A percentile compares a stretch with the other conserved stretches of the same genome.
These are phyloP conservation scores for Lepus oiostolus DNA, from an alignment of 2,797 vertebrate genomes.

Conservation along the genomic window DNA sequence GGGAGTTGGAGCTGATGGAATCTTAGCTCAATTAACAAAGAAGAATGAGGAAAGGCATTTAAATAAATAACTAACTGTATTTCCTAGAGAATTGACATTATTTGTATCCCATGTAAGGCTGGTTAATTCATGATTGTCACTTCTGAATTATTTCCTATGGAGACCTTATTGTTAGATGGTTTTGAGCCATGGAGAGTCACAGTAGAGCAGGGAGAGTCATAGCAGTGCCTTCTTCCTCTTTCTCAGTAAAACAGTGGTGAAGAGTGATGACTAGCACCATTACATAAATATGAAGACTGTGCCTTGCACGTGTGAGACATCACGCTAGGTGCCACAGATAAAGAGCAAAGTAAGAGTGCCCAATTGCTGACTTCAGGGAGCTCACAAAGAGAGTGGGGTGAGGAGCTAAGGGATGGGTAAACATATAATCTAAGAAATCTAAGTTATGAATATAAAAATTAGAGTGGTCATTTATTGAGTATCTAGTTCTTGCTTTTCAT, in stretches of 20 bases:
- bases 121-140: neutral
- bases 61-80: neutral
- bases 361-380: neutral
- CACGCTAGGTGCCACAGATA: neutral
- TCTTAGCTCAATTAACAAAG: slow-evolving; percentile 8
- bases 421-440: neutral
- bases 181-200: neutral
- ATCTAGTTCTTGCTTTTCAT: slow-evolving; percentile 7
- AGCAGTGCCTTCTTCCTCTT: neutral
- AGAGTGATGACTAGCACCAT: neutral
- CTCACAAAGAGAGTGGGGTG: neutral
- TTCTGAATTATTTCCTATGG: slow-evolving; percentile 34
- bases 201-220: neutral
- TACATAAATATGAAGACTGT: neutral
- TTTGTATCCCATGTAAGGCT: neutral
- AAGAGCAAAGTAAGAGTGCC: neutral
- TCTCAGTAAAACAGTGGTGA: neutral
- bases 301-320: neutral
- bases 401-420: neutral
- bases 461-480: neutral
- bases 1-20: neutral
- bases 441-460: neutral
- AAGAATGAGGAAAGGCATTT: neutral
- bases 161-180: neutral
- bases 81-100: neutral